phyloP scores from a whole-genome alignment of 2,113 vertebrate genomes.

The Setophaga coronata region DNA sequence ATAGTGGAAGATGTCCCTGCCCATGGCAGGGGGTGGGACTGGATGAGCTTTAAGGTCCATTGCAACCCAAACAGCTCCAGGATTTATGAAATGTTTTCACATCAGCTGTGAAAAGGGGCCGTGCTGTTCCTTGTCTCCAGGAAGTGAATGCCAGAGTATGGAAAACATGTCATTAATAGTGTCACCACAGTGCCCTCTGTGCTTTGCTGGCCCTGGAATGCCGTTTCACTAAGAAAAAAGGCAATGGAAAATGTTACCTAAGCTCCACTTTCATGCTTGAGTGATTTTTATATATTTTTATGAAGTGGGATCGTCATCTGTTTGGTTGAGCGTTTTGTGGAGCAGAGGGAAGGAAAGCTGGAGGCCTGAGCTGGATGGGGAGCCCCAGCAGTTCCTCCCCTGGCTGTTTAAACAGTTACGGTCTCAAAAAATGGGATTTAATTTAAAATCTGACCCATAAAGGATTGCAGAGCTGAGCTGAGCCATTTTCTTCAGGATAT shows the following conservation, averaged over 20 bases:
- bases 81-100: not conserved
- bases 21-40: not conserved
- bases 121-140: fast-evolving
- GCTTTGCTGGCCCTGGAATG: not conserved
- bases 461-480: not conserved
- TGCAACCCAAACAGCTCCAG: not conserved
- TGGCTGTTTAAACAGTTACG: not conserved
- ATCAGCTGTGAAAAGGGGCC: not conserved
- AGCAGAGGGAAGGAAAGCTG: not conserved
- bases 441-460: not conserved
- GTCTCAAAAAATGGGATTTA: not conserved
- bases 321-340: constrained; percentile 18
- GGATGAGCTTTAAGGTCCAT: not conserved
- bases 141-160: not conserved
- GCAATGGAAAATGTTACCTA: constrained; percentile 49
- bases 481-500: not conserved
- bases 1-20: not conserved
- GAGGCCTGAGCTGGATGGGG: not conserved
- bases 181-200: not conserved
- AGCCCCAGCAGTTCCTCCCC: not conserved
- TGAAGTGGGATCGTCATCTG: fast-evolving
- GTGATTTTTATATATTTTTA: not conserved
- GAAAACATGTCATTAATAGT: not conserved
- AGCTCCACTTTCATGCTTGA: not conserved
- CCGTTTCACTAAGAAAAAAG: not conserved